A percentile compares a stretch with the other conserved stretches of the same genome.
phyloP scores from a whole-genome alignment of 2,888 invertebrate genomes.

The Ochropacha duplaris region DNA sequence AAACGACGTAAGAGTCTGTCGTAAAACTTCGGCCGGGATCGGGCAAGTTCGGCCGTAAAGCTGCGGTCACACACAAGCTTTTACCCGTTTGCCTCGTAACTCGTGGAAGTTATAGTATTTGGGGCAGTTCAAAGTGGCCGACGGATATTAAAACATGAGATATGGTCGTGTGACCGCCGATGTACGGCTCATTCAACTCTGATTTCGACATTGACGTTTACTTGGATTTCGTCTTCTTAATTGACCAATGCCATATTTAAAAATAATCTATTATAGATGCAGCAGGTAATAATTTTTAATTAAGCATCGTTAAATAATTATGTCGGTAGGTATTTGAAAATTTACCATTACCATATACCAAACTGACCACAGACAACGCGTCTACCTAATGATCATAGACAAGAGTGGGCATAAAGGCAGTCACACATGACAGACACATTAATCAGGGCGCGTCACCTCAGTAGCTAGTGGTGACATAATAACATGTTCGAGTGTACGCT shows the following conservation, averaged over 20 bases:
- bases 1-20: conserved; percentile 53
- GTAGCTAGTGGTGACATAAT: conserved; percentile 71
- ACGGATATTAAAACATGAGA: conserved; percentile 75
- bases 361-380: conserved; percentile 55
- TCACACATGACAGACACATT: conserved; percentile 59
- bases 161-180: conserved; percentile 66
- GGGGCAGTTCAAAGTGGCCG: conserved; percentile 77
- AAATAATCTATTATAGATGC: conserved; percentile 21
- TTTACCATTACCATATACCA: conserved; percentile 11
- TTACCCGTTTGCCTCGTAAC: conserved; percentile 68
- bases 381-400: conserved; percentile 51
- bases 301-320: conserved; percentile 4
- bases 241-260: conserved; percentile 39
- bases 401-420: conserved; percentile 49
- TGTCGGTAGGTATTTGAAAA: background rate
- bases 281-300: conserved; percentile 10
- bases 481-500: conserved; percentile 59
- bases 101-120: conserved; percentile 78
- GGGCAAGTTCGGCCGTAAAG: conserved; percentile 46
- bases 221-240: conserved; percentile 41
- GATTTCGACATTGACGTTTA: conserved; percentile 50
- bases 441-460: conserved; percentile 62
- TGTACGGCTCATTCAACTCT: conserved; percentile 66
- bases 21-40: conserved; percentile 51
- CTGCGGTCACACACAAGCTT: conserved; percentile 54